Conservation (phyloP, 2,888 invertebrate genomes). For the Trypoxylon attenuatum region DNA sequence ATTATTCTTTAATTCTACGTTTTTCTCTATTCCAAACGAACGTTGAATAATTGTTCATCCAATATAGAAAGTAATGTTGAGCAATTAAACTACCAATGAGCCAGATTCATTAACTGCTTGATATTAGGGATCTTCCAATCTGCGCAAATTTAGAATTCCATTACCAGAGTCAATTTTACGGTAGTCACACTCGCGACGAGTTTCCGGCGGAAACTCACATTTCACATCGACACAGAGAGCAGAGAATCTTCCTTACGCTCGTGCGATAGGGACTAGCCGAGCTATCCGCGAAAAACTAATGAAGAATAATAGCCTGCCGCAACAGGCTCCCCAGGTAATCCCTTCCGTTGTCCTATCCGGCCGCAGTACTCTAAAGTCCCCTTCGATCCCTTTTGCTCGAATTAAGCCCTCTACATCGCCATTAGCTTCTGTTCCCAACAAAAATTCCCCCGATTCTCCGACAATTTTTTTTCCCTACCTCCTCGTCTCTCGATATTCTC, state of each 20-base stretch:
- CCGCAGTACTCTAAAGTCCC: conserved; percentile 42
- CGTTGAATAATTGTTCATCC: too few relatives aligned
- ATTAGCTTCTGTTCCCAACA: not conserved
- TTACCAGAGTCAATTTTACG: too few relatives aligned
- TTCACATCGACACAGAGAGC: conserved; percentile 13
- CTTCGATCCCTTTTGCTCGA: conserved; percentile 3
- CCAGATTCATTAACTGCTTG: too few relatives aligned
- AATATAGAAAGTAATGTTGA: too few relatives aligned
- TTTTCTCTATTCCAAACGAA: too few relatives aligned
- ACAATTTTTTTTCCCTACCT: not conserved
- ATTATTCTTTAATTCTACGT: too few relatives aligned
- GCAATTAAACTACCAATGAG: too few relatives aligned
- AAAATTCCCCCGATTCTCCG: not conserved
- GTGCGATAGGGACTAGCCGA: too few relatives aligned
- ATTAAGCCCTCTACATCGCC: conserved; percentile 17
- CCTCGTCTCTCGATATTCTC: not conserved
- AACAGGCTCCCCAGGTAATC: conserved; percentile 43
- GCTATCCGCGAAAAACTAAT: conserved; percentile 42
- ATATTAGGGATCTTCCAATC: too few relatives aligned
- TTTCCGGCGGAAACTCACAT: not conserved
- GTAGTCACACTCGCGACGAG: too few relatives aligned
- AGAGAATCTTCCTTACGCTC: conserved; percentile 6
- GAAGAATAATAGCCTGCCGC: conserved; percentile 59
- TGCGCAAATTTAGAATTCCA: too few relatives aligned
- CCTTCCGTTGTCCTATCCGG: conserved; percentile 43